Conservation (phyloP, 2,113 vertebrate genomes). For the Origma solitaria region DNA sequence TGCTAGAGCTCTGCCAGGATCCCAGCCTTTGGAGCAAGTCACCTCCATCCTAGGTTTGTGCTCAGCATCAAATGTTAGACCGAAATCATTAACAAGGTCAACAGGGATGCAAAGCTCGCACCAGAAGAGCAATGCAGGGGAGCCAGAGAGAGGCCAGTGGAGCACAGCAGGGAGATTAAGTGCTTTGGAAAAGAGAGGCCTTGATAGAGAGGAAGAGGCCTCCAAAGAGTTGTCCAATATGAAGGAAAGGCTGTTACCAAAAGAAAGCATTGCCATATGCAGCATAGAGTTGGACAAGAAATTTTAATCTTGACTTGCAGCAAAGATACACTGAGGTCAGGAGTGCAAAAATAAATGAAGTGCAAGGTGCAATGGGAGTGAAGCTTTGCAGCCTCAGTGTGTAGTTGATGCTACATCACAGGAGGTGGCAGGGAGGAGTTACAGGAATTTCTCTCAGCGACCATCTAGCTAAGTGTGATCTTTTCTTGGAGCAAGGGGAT, state of each 20-base stretch:
- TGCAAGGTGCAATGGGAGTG: not conserved
- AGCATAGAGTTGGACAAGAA: not conserved
- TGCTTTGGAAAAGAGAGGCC: not conserved
- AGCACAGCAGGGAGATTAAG: conserved; percentile 5
- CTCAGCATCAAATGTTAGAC: not conserved
- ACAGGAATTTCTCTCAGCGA: conserved; percentile 5
- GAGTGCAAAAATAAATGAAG: not conserved
- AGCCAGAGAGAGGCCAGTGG: not conserved
- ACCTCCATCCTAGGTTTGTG: not conserved
- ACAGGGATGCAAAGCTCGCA: not conserved
- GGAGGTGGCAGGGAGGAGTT: not conserved
- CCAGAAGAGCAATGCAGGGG: not conserved
- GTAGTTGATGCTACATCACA: not conserved
- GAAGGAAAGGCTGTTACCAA: conserved; percentile 32
- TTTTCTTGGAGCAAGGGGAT: not conserved
- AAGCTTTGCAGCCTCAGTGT: not conserved
- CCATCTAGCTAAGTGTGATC: not conserved
- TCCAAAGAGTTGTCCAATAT: conserved; percentile 3
- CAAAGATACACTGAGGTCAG: not conserved
- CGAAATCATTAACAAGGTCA: not conserved
- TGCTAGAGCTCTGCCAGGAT: not conserved
- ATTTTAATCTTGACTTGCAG: not conserved
- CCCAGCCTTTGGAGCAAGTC: not conserved
- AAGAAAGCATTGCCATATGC: not conserved
- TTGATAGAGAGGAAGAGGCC: not conserved